Percentiles rank a stretch among this genome's conserved stretches.
Evolutionary conservation across 2,888 invertebrate genomes (phyloP).

Genomic region (Trichopoda pennipes): DNA sequence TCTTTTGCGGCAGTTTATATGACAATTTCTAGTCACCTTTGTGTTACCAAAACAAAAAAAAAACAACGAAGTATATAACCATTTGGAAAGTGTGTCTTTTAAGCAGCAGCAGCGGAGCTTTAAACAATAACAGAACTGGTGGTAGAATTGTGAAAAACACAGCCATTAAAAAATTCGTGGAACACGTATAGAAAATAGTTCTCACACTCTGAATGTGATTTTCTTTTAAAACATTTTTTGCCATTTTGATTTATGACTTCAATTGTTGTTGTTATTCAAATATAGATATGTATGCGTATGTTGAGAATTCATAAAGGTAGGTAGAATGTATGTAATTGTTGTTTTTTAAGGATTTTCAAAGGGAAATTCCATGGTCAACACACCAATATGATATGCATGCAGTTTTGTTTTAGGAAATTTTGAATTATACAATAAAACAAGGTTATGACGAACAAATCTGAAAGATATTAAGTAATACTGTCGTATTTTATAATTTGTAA

Average conservation of each 20-base stretch:
- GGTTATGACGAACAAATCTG: not conserved
- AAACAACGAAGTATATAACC: slow-evolving; percentile 16
- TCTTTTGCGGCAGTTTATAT: slow-evolving; percentile 41
- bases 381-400: slow-evolving; percentile 6
- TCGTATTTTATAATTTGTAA: too few species aligned
- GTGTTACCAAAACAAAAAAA: not conserved
- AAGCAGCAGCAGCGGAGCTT: slow-evolving; percentile 13
- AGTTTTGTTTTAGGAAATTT: slow-evolving; percentile 6
- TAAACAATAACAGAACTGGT: slow-evolving; percentile 7
- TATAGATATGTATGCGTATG: not conserved
- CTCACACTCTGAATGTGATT: slow-evolving; percentile 22
- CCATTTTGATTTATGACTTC: slow-evolving; percentile 64
- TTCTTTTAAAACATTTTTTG: slow-evolving; percentile 24
- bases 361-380: slow-evolving; percentile 52
- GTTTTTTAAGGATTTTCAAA: slow-evolving; percentile 17
- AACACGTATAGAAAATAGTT: slow-evolving; percentile 64
- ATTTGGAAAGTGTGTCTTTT: slow-evolving; percentile 29
- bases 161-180: slow-evolving; percentile 70
- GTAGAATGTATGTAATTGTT: not conserved
- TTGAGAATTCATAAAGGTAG: not conserved
- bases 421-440: not conserved
- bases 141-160: slow-evolving; percentile 28
- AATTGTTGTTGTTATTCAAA: not conserved
- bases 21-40: slow-evolving; percentile 21
- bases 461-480: not conserved